Evolutionary conservation across 2,797 vertebrate species (phyloP), one percentile per base, ranked within the genome.

Genomic region (Leuciscus waleckii): DNA sequence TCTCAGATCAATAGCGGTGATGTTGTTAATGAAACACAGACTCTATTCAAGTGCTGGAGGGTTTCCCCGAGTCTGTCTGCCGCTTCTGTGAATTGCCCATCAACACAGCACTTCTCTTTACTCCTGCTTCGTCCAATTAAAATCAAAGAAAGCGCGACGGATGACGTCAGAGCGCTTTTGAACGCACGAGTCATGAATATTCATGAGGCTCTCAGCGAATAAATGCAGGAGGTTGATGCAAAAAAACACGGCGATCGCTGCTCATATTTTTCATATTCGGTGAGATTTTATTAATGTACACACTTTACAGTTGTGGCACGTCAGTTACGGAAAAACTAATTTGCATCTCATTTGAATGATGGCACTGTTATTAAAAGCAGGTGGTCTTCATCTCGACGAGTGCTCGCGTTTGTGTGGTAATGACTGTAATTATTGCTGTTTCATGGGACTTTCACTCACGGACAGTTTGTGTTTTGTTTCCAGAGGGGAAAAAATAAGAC

Each of bases 151-250:
- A 93, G 89, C 87, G 91, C 87, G 87, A 85, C 87, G 87, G 86
- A 83, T 83, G 88, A 92, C 92, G 93, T 93, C 92, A 93, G 88
- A 92, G 82, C 92, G 92, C 93, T 94, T 94, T 94, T 92, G 37
- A 79, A n/a, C 89, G 92, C 89, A 91, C 90, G 91, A 92, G 91
- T 91, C 91, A 92, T 93, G 93, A 93, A 95, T 95, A 93, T 95
- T 92, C 94, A 95, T 94, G 92, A 95, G 85, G 91, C 92, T 92
- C 93, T 93, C 90, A 92, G 90, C 3, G 77, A 86, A 29, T 63
- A 16, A 63, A 29, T 63, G 13, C 58, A 16, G 13, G 11, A 63
- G 11, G 58, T 14, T 6, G 58, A 63, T 29, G 58, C 58, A 29
- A 63, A 63, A 56, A 49, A 16, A 49, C 13, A 46, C 11, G 3